Evolutionary conservation across 2,888 invertebrate species (phyloP).

Genomic region (Gastracanthus pulcherrimus): DNA sequence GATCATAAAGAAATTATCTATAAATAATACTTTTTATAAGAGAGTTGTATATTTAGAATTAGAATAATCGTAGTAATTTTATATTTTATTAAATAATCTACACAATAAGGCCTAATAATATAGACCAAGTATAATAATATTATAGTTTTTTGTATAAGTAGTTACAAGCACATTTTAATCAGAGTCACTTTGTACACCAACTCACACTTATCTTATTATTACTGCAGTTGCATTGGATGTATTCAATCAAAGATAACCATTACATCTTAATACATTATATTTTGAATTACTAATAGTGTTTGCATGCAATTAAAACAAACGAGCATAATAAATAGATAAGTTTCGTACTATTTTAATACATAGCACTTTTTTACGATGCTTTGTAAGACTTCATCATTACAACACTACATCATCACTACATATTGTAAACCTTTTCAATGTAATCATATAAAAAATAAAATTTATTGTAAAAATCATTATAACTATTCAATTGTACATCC

Average conservation of each 20-base stretch:
- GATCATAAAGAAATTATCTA: neutral
- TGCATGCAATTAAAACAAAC: neutral
- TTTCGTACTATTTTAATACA: neutral
- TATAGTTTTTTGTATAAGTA: no score
- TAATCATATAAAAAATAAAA: constrained; percentile 27
- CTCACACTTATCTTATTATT: no score
- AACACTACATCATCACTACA: neutral
- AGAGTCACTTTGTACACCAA: no score
- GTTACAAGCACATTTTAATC: no score
- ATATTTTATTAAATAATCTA: no score
- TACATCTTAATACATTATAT: neutral
- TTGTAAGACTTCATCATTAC: neutral
- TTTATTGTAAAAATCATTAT: constrained; percentile 28
- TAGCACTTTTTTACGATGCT: constrained; percentile 5
- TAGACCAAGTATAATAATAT: no score
- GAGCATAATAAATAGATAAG: neutral
- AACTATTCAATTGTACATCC: constrained; percentile 36
- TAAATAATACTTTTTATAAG: neutral
- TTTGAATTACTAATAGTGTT: neutral
- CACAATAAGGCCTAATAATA: no score
- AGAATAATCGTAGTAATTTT: no score
- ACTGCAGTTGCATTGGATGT: no score
- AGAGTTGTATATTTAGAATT: no score
- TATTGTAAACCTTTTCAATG: neutral
- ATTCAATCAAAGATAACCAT: no score